These are phyloP conservation scores for Tetragonula clypearis DNA, from an alignment of 1,140 invertebrate genomes.

Conservation along the genomic window DNA sequence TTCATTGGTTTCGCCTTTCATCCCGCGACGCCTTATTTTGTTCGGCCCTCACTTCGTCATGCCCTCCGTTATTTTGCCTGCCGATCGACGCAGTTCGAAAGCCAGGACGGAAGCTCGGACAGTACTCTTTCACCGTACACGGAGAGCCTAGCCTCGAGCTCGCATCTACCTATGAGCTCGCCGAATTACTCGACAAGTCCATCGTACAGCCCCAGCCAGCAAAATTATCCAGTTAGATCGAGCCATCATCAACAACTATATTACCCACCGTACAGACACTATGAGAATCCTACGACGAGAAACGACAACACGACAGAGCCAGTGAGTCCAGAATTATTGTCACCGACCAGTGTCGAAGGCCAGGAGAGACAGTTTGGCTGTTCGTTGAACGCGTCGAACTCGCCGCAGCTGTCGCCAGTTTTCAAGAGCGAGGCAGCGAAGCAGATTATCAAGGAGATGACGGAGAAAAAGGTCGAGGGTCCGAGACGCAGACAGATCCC, in stretches of 20 bases:
- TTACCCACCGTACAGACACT: conserved; percentile 48
- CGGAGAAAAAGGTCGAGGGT: conserved; percentile 79
- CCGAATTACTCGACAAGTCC: conserved; percentile 75
- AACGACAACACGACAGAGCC: conserved; percentile 33
- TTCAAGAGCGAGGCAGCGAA: conserved; percentile 93
- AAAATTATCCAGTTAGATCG: conserved; percentile 55
- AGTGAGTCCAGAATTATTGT: conserved; percentile 58
- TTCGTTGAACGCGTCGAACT: conserved; percentile 58
- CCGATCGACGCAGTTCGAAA: conserved; percentile 72
- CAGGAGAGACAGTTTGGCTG: conserved; percentile 80
- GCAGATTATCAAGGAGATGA: conserved; percentile 92
- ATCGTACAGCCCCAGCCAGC: conserved; percentile 70
- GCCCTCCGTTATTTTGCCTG: conserved; percentile 37
- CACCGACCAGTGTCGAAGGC: conserved; percentile 66
- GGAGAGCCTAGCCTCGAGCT: conserved; percentile 72
- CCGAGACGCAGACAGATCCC: conserved; percentile 85
- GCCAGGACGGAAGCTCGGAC: conserved; percentile 75
- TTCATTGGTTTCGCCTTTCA: conserved; percentile 15
- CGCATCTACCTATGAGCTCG: conserved; percentile 70
- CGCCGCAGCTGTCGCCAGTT: conserved; percentile 83
- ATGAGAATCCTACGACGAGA: conserved; percentile 39
- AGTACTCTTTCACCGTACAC: conserved; percentile 75
- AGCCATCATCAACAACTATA: conserved; percentile 41
- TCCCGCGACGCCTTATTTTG: not conserved
- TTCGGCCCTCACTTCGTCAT: not conserved